Conservation (phyloP, 2,113 vertebrate genomes). For the Chamaea fasciata region DNA sequence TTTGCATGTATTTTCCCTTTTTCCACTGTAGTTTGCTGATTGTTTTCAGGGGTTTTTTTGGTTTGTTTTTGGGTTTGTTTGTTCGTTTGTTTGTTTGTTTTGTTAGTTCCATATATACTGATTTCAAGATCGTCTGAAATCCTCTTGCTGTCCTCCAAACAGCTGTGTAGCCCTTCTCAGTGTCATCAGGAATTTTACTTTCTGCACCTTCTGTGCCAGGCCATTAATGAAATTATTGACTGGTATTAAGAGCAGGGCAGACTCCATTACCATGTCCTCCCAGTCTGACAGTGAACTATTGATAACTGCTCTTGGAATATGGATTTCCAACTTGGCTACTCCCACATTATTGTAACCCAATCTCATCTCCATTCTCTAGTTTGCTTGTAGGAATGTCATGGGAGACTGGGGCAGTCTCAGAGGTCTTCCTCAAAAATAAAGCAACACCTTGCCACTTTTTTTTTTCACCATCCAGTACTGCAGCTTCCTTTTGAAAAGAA, state of each 20-base stretch:
- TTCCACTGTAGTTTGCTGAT: not conserved
- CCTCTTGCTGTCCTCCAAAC: not conserved
- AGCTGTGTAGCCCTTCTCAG: not conserved
- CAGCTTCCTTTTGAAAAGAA: not conserved
- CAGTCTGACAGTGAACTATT: conserved; percentile 18
- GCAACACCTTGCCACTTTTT: not conserved
- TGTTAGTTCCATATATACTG: not conserved
- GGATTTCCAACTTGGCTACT: conserved; percentile 10
- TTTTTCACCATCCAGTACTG: not conserved
- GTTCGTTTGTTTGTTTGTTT: not conserved
- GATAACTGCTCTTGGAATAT: conserved; percentile 22
- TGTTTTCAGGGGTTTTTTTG: not conserved
- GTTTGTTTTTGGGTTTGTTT: no score
- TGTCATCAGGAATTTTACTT: not conserved
- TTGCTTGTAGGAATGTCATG: not conserved
- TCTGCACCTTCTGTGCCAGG: not conserved
- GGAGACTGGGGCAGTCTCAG: not conserved
- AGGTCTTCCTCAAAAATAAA: not conserved
- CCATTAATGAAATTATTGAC: conserved; percentile 29
- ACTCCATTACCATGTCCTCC: not conserved
- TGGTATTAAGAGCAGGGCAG: not conserved
- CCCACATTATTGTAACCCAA: not conserved
- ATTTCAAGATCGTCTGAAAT: not conserved
- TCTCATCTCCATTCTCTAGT: not conserved
- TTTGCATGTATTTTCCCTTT: not conserved